Base-by-base conservation (phyloP, 2,113 vertebrate species). In the Motacilla alba region DNA sequence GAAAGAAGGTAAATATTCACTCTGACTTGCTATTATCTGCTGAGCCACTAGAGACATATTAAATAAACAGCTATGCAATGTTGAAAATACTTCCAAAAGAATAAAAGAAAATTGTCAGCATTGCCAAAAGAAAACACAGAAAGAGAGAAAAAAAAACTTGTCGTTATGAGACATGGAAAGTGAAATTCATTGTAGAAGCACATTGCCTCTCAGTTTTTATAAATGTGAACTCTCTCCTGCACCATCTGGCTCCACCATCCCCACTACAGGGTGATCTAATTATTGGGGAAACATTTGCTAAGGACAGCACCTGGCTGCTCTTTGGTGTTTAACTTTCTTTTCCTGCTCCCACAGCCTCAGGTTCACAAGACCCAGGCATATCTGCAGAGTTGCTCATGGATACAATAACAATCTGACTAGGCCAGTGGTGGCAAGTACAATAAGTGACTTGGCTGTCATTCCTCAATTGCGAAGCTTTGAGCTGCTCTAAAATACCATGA, bases 51-150 rank as follows among this genome's bases (percentile, higher is more conserved):
- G 37, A 97, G 94, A 96, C 83, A 10, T 79, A 95, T 89, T 97
- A 97, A 97, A 96, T 60, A 97, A 98, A 98, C 97, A 98, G 69
- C 94, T 87, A 94, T 88, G 91, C 87, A 96, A 90, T 76, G 81
- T 84, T 96, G 91, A 97, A 94, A 97, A 98, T 87, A 86, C 85
- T 95, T 94, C 52, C 55, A 89, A 92, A 88, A 96, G 90, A 92
- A 95, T 76, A 94, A 44, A 53, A 96, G 90, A 97, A 91, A 93
- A 93, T 79, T 77, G 60, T 85, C 92, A 93, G 85, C 84, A 59
- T 81, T 96, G 91, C 92, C 66, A 88, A 89, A 89, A 95, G 93
- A 94, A 95, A 97, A 95, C 70, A 78, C 12, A 67, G 69, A 89
- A 87, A 59, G 80, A 91, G 75, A 56, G 7, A 0, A 0, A 4